Conservation (phyloP, 2,888 invertebrate genomes). For the Arenicola marina region DNA sequence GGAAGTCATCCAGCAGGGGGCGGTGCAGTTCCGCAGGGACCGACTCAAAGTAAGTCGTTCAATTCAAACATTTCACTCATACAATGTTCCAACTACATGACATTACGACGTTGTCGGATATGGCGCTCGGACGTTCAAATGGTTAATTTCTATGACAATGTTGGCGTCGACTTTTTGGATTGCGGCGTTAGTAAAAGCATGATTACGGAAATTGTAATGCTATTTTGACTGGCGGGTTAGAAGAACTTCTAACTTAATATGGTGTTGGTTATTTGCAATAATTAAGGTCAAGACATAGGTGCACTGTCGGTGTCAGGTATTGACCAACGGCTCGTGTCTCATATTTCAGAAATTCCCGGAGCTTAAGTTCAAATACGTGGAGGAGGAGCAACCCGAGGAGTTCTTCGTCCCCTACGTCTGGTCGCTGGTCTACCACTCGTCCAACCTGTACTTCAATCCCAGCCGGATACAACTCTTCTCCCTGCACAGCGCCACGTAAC, state of each 20-base stretch:
- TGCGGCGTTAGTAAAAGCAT: too few species aligned
- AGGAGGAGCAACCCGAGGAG: conserved; percentile 97
- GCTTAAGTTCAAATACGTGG: conserved; percentile 97
- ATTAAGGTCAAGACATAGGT: too few species aligned
- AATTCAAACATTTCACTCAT: too few species aligned
- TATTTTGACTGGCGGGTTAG: too few species aligned
- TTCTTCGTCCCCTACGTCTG: conserved; percentile 99
- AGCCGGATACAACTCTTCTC: conserved; percentile 52
- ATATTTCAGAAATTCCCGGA: conserved; percentile 91
- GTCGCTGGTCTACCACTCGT: conserved; percentile 76
- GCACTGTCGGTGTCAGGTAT: not conserved
- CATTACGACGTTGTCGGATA: too few species aligned
- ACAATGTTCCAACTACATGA: too few species aligned
- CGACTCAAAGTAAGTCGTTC: conserved; percentile 78
- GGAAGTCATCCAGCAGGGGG: conserved; percentile 85
- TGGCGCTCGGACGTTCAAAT: too few species aligned
- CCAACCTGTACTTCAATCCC: conserved; percentile 65
- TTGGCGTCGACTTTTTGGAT: too few species aligned
- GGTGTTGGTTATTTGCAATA: not conserved
- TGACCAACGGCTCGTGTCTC: not conserved
- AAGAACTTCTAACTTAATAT: too few species aligned
- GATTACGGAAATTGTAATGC: too few species aligned
- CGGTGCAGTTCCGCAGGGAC: conserved; percentile 92
- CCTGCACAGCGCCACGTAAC: too few species aligned
- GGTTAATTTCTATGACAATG: too few species aligned